Evolutionary conservation across 53 echinoderm and acorn worm species (phyloP), one percentile per base, ranked within the genome.

Genomic region (Crossaster papposus): DNA sequence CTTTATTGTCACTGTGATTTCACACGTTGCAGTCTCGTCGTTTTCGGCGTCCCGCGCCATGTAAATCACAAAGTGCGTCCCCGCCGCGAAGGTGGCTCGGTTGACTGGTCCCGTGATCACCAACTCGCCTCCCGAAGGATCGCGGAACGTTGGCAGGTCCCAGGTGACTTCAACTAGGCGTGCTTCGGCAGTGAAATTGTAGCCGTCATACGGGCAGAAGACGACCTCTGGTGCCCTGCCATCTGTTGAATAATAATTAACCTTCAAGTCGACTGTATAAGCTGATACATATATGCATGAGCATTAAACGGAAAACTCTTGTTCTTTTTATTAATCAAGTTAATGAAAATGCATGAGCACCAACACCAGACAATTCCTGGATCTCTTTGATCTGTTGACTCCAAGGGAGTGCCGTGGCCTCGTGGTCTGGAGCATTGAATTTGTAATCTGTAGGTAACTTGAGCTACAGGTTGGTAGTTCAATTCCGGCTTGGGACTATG

Each of bases 91-190:
- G 26, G 54, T 65, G 17, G 65, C 85, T 9, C 52, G 72, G 85
- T 85, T 81, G 26, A 77, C 77, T 22, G 63, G 76, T 14, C 35
- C 85, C 62, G 75, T 92, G 64, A 95, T 72, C 30, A 79, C n/a
- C 32, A 95, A 84, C 63, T 89, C 88, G 80, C 89, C 72, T 18
- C 93, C 95, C 1, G 81, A 85, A 9, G 85, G 93, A 31, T 91
- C 93, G 4, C 72, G 36, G 72, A 95, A 95, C 2, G 79, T 51
- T 14, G 93, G 95, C 70, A 86, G 90, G 12, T 85, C 87, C 95
- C 93, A 95, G 0, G 82, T 70, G 23, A 95, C 89, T 50, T 44
- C 30, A 3, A 90, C 91, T 35, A 91, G 75, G 3, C 20, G 26
- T 7, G 34, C 33, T 34, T 54, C 33, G 51, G 89, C 73, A 23